Evolutionary conservation across 2,888 invertebrate genomes (phyloP).

Genomic region (Cantharis nigra): DNA sequence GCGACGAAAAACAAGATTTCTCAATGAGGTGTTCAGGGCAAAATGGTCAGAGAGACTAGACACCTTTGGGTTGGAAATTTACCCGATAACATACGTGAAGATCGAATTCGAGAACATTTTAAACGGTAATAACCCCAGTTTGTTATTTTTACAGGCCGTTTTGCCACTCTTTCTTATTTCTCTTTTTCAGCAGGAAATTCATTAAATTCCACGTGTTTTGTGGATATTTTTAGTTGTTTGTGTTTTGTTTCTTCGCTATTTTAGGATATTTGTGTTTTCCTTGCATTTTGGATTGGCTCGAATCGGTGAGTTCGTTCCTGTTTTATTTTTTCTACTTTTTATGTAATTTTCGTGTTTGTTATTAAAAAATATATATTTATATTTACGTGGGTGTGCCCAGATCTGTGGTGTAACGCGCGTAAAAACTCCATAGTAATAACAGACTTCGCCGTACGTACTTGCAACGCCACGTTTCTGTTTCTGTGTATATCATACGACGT

Average conservation of each 20-base stretch:
- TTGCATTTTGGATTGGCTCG: background rate
- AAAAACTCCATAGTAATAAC: conserved; percentile 1
- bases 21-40: conserved; percentile 92
- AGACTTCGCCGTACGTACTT: conserved; percentile 10
- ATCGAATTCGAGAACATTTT: conserved; percentile 96
- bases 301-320: conserved; percentile 32
- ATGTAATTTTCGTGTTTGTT: conserved; percentile 12
- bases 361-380: conserved; percentile 20
- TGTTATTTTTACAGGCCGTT: conserved; percentile 9
- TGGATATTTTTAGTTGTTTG: conserved; percentile 13
- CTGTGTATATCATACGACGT: conserved; percentile 17
- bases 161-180: conserved; percentile 5
- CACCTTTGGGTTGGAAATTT: conserved; percentile 99
- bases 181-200: background rate
- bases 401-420: conserved; percentile 11
- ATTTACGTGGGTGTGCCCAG: conserved; percentile 29
- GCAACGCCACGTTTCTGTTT: conserved; percentile 29
- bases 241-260: background rate
- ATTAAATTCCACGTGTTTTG: conserved; percentile 17
- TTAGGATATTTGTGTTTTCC: background rate
- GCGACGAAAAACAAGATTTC: conserved; percentile 69
- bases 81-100: conserved; percentile 98
- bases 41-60: conserved; percentile 99
- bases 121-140: conserved; percentile 76
- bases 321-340: background rate